Conservation (phyloP, 2,888 invertebrate genomes). For the Andrena dorsata region DNA sequence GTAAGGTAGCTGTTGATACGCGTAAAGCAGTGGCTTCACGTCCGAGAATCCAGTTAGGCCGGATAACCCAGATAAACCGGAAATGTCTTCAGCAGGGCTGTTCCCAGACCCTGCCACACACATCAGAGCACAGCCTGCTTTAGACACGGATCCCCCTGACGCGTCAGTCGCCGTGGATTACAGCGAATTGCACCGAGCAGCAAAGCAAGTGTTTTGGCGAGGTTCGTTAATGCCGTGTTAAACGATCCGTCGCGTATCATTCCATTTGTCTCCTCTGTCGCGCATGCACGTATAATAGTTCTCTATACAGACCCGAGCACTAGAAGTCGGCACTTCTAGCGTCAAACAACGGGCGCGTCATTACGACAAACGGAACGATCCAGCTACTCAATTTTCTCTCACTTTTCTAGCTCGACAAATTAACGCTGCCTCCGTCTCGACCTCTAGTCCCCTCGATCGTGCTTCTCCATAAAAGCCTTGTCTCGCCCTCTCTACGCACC, state of each 20-base stretch:
- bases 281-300: conserved; percentile 55
- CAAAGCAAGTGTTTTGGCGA: conserved; percentile 62
- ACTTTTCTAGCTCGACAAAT: conserved; percentile 1
- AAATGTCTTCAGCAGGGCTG: conserved; percentile 81
- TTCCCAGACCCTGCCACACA: conserved; percentile 81
- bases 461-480: conserved; percentile 11
- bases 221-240: conserved; percentile 47
- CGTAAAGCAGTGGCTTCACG: conserved; percentile 81
- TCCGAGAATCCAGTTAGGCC: conserved; percentile 80
- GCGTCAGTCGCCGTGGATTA: conserved; percentile 29
- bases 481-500: conserved; percentile 24
- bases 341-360: background rate
- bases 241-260: conserved; percentile 53
- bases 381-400: conserved; percentile 13
- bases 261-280: conserved; percentile 43
- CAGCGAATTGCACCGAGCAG: conserved; percentile 38
- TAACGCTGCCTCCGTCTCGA: conserved; percentile 33
- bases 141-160: conserved; percentile 70
- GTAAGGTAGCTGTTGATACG: conserved; percentile 84
- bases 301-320: conserved; percentile 18
- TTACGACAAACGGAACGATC: conserved; percentile 12
- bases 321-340: conserved; percentile 39
- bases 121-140: conserved; percentile 76
- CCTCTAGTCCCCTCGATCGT: conserved; percentile 48
- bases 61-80: conserved; percentile 80